Evolutionary conservation across 2,888 invertebrate genomes (phyloP).

Genomic region (Caenorhabditis doughertyi): DNA sequence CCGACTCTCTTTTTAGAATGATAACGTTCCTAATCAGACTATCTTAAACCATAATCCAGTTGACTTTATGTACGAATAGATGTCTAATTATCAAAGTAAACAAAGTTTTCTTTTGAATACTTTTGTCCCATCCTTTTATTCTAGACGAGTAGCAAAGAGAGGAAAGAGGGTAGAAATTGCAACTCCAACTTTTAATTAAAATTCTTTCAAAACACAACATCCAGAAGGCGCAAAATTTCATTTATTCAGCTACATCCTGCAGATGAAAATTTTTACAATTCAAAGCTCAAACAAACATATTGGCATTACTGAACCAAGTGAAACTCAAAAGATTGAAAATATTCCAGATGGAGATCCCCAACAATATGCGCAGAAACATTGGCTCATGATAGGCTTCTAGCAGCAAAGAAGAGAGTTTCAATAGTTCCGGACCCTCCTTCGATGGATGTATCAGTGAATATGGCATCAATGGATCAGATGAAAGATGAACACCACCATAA

Average conservation of each 20-base stretch:
- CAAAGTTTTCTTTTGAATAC: not conserved
- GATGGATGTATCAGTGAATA: constrained; percentile 73
- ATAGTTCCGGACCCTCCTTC: constrained; percentile 77
- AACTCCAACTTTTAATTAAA: constrained; percentile 60
- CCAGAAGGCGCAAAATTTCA: not conserved
- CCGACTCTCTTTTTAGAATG: not conserved
- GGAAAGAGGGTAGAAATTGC: constrained; percentile 6
- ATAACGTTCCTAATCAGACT: no score
- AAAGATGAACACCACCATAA: constrained; percentile 73
- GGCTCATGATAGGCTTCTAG: constrained; percentile 72
- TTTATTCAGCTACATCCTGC: constrained; percentile 1
- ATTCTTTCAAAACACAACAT: constrained; percentile 27
- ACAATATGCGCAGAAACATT: constrained; percentile 77
- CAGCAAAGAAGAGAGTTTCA: constrained; percentile 75
- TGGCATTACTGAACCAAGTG: not conserved
- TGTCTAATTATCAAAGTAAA: constrained; percentile 18
- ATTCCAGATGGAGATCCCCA: constrained; percentile 73
- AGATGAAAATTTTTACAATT: constrained; percentile 35
- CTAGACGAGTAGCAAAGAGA: not conserved
- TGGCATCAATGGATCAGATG: constrained; percentile 71
- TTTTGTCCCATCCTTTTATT: not conserved
- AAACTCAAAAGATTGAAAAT: constrained; percentile 7
- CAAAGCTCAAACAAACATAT: constrained; percentile 14
- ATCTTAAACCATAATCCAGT: not conserved
- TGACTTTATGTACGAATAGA: constrained; percentile 1